Evolutionary conservation across 2,113 vertebrate genomes (phyloP), one percentile per base, ranked within the genome.

Genomic region (Nibea coibor): DNA sequence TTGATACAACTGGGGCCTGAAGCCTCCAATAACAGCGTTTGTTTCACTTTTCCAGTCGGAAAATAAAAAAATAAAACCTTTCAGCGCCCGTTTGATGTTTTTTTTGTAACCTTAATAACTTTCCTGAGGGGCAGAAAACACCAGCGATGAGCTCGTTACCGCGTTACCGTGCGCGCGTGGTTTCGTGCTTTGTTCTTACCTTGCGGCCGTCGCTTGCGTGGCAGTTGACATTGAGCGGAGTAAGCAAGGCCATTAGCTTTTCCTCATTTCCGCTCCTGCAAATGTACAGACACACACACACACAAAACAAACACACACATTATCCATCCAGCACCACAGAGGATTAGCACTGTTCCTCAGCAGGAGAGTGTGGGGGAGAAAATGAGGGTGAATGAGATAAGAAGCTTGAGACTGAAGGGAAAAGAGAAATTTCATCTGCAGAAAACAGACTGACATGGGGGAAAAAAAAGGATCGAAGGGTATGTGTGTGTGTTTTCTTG

Each of bases 171-270:
- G 47, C 45, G 47, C 45, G 50, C 45, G 58, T 6, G n/a, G 53
- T 24, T 63, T 35, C 35, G 58, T 15, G 54, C 47, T 45, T 75
- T 59, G 81, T 20, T 80, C 96, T 94, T 95, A 99, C 98, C 96
- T 99, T 99, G 82, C 98, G 96, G 43, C 98, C 98, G 77, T 99
- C 98, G 81, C 98, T 99, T 48, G 98, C 98, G 74, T 99, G 98
- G 93, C 98, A 99, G 94, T 99, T 99, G 94, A 99, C 98, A 94
- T 99, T 99, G 90, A 99, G 94, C 81, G 98, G 97, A 22, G 98
- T 99, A 88, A 99, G 96, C 94, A 99, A 94, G 93, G 98, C 98
- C 98, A 99, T 99, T 88, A 99, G 96, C 95, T 99, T 99, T 94
- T 99, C 98, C 94, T 99, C 98, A 95, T 99, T 99, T 93, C 98